A percentile compares a stretch with the other conserved stretches of the same genome.
Conservation (phyloP, 2,113 vertebrate species). For the Eleginops maclovinus region DNA sequence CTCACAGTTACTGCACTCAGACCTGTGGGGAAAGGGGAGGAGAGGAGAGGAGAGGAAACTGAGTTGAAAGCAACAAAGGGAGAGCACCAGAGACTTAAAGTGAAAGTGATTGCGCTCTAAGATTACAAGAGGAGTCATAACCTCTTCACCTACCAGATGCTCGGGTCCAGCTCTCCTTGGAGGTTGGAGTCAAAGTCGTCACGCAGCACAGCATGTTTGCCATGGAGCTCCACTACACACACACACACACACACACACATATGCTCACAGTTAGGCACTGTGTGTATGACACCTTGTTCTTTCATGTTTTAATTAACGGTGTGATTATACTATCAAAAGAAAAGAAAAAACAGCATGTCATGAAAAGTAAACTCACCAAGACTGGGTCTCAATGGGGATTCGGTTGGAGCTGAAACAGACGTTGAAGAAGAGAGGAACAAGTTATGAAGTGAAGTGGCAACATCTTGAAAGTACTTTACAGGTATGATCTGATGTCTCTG, state of each 20-base stretch:
- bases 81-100: neutral
- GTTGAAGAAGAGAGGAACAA: constrained; percentile 42
- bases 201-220: constrained; percentile 91
- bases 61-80: neutral
- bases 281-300: neutral
- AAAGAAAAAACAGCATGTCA: neutral
- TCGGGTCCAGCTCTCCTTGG: constrained; percentile 89
- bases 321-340: constrained; percentile 6
- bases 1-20: constrained; percentile 91
- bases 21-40: constrained; percentile 81
- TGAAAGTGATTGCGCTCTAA: neutral
- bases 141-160: constrained; percentile 89
- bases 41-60: neutral
- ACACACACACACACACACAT: constrained; percentile 33
- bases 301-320: neutral
- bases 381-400: constrained; percentile 89
- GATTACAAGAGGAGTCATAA: constrained; percentile 19
- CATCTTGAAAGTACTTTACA: neutral
- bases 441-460: neutral
- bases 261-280: constrained; percentile 34
- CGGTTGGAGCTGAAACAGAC: constrained; percentile 90
- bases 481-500: neutral
- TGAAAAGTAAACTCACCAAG: constrained; percentile 86
- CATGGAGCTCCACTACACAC: constrained; percentile 92
- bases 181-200: constrained; percentile 97